Conservation (phyloP, 2,888 invertebrate genomes). For the Drosophila demipolita region DNA sequence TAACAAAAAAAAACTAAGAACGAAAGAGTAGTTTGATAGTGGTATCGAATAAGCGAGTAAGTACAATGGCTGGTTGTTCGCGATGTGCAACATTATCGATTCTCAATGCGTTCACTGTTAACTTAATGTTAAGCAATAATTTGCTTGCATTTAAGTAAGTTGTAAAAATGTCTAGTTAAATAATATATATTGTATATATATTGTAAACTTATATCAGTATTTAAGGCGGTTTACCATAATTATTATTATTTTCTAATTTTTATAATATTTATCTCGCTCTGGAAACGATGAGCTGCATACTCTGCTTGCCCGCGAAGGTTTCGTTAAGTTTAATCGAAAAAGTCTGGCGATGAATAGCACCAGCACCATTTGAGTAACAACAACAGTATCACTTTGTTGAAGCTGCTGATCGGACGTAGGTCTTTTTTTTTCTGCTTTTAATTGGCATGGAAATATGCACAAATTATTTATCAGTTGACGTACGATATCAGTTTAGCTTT, state of each 20-base stretch:
- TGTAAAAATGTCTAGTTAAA: not conserved
- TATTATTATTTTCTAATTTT: not conserved
- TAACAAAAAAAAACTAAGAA: conserved; percentile 60
- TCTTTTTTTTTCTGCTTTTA: conserved; percentile 11
- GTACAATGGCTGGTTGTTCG: conserved; percentile 36
- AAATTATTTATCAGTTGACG: conserved; percentile 40
- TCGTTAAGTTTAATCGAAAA: conserved; percentile 35
- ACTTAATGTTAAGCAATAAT: not conserved
- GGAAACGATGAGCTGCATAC: conserved; percentile 10
- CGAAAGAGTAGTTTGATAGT: conserved; percentile 45
- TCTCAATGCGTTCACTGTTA: not conserved
- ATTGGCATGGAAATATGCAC: conserved; percentile 20
- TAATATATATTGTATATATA: not conserved
- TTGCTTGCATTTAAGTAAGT: not conserved
- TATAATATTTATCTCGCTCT: not conserved
- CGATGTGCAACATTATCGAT: conserved; percentile 25
- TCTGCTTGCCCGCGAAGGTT: conserved; percentile 1
- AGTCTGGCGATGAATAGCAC: not conserved
- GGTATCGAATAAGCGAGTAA: conserved; percentile 52
- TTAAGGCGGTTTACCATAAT: not conserved
- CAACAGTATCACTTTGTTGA: conserved; percentile 47
- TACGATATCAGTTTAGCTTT: conserved; percentile 37
- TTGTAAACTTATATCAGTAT: not conserved
- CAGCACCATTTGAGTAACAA: conserved; percentile 48
- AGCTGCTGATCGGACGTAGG: conserved; percentile 55